Percentiles rank a stretch among this genome's conserved stretches.
Evolutionary conservation across 2,888 invertebrate species (phyloP).

Genomic region (Andrena minutula): DNA sequence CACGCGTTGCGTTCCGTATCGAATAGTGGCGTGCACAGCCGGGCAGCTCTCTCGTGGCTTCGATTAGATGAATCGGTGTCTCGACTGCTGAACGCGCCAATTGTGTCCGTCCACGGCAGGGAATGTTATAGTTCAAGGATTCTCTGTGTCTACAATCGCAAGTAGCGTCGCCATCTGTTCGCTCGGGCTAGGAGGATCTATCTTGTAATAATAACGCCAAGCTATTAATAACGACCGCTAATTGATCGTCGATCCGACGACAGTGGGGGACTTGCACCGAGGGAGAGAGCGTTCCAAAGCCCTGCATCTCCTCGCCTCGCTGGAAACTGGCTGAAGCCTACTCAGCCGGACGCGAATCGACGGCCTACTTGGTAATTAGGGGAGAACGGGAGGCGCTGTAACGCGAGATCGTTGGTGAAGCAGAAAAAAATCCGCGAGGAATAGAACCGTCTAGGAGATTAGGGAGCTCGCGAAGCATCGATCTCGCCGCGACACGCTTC

Average conservation of each 20-base stretch:
- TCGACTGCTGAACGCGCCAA: slow-evolving; percentile 26
- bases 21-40: not conserved
- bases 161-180: slow-evolving; percentile 13
- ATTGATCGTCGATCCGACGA: slow-evolving; percentile 27
- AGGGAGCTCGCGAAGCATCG: slow-evolving; percentile 3
- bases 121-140: slow-evolving; percentile 67
- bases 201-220: slow-evolving; percentile 13
- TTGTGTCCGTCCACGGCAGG: slow-evolving; percentile 7
- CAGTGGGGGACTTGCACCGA: not conserved
- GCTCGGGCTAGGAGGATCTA: slow-evolving; percentile 9
- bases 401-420: not conserved
- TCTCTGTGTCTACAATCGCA: slow-evolving; percentile 32
- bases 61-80: slow-evolving; percentile 33
- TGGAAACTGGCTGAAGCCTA: not conserved
- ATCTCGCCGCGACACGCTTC: not conserved
- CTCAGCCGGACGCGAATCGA: slow-evolving; percentile 4
- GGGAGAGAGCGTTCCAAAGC: not conserved
- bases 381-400: not conserved
- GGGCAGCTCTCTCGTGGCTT: not conserved
- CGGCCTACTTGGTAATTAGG: slow-evolving; percentile 24
- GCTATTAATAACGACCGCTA: slow-evolving; percentile 35
- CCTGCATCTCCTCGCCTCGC: not conserved
- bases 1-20: not conserved
- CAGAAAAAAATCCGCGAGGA: not conserved
- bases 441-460: not conserved